Conservation (phyloP, 2,113 vertebrate genomes). For the Myotis lucifugus region DNA sequence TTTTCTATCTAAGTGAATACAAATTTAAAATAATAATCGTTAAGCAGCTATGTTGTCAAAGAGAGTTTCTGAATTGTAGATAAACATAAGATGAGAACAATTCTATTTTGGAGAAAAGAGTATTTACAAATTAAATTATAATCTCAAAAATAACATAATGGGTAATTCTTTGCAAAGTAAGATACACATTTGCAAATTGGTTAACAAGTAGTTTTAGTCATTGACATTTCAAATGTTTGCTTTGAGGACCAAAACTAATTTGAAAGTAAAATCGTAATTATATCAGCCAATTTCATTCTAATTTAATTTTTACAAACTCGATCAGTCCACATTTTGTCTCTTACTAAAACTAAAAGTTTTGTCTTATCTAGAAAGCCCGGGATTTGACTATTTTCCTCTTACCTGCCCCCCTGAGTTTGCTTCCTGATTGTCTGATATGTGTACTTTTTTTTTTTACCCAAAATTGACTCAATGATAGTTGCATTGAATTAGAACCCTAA, state of each 20-base stretch:
- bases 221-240: conserved; percentile 36
- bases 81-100: not conserved
- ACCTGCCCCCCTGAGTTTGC: not conserved
- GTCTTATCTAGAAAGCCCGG: not conserved
- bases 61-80: not conserved
- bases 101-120: not conserved
- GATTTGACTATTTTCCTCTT: not conserved
- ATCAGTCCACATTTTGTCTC: not conserved
- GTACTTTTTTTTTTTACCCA: not conserved
- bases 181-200: not conserved
- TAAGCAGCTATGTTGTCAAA: not conserved
- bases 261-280: conserved; percentile 6
- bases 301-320: conserved; percentile 13
- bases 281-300: not conserved
- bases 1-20: not conserved
- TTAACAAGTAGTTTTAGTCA: not conserved
- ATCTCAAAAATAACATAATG: conserved; percentile 24
- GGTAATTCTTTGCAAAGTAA: conserved; percentile 10
- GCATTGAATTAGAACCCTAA: not conserved
- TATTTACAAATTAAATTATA: conserved; percentile 1
- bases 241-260: not conserved
- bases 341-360: not conserved
- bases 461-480: not conserved
- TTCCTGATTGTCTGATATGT: not conserved
- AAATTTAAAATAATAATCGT: not conserved